Percentiles rank a stretch among this genome's conserved stretches.
Evolutionary conservation across 2,113 vertebrate species (phyloP).

Genomic region (Bambusicola thoracicus): DNA sequence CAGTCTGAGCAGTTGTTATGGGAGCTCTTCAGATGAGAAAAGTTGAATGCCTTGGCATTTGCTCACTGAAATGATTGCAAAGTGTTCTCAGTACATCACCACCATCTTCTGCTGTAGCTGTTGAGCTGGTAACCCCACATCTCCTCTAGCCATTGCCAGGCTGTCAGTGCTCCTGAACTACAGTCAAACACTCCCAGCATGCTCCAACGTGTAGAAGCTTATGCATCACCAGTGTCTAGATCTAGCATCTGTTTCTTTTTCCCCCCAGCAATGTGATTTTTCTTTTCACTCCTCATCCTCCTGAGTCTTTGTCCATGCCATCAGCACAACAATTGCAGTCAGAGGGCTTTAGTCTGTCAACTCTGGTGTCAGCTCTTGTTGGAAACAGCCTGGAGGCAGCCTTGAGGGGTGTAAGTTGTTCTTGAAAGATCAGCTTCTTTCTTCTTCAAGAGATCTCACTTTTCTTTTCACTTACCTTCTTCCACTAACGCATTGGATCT

Average conservation of each 20-base stretch:
- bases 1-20: background rate
- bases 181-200: background rate
- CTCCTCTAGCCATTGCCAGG: background rate
- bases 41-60: background rate
- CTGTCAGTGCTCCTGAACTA: background rate
- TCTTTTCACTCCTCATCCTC: background rate
- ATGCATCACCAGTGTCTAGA: background rate
- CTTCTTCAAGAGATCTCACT: background rate
- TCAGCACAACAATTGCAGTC: background rate
- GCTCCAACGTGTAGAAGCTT: background rate
- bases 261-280: background rate
- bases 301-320: background rate
- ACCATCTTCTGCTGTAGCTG: background rate
- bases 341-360: background rate
- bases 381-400: background rate
- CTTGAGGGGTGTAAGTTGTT: background rate
- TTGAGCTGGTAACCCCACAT: background rate
- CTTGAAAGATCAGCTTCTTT: background rate
- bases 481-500: background rate
- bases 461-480: background rate
- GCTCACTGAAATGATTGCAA: background rate
- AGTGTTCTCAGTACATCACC: background rate
- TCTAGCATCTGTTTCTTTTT: background rate
- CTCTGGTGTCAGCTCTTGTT: background rate
- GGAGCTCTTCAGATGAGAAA: background rate